Conservation (phyloP, 2,888 invertebrate genomes). For the Anorthoa munda region DNA sequence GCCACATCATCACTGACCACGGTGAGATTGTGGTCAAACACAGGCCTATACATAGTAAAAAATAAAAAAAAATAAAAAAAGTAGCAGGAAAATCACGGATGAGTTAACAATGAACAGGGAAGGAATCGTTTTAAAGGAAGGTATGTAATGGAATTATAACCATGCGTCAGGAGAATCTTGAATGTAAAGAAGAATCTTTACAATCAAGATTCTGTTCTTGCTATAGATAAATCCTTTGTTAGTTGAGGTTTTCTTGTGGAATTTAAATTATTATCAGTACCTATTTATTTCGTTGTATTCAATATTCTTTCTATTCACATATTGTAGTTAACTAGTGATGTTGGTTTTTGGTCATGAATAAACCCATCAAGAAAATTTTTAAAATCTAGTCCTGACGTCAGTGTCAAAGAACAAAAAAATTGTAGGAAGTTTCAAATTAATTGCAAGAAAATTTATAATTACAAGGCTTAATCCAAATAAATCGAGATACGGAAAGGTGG, state of each 20-base stretch:
- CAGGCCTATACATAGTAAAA: too few species aligned
- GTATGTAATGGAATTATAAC: background rate
- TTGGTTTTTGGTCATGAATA: background rate
- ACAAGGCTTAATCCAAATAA: background rate
- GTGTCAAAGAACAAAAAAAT: too few species aligned
- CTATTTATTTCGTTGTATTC: background rate
- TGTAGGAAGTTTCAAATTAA: too few species aligned
- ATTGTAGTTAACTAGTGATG: too few species aligned
- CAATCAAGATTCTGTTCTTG: background rate
- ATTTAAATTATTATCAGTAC: background rate
- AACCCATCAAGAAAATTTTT: background rate
- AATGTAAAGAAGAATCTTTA: too few species aligned
- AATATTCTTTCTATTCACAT: too few species aligned
- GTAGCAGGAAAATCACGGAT: background rate
- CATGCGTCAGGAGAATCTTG: background rate
- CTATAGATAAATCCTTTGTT: background rate
- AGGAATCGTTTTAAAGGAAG: constrained; percentile 3
- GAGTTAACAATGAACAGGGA: constrained; percentile 5
- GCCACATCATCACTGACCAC: too few species aligned
- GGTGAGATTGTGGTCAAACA: too few species aligned
- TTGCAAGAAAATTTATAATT: too few species aligned
- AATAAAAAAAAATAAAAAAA: too few species aligned
- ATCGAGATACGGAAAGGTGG: background rate
- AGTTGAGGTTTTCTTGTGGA: background rate
- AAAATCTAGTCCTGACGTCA: too few species aligned